Evolutionary conservation across 2,888 invertebrate genomes (phyloP).

Genomic region (Hydrotaea diabolus): DNA sequence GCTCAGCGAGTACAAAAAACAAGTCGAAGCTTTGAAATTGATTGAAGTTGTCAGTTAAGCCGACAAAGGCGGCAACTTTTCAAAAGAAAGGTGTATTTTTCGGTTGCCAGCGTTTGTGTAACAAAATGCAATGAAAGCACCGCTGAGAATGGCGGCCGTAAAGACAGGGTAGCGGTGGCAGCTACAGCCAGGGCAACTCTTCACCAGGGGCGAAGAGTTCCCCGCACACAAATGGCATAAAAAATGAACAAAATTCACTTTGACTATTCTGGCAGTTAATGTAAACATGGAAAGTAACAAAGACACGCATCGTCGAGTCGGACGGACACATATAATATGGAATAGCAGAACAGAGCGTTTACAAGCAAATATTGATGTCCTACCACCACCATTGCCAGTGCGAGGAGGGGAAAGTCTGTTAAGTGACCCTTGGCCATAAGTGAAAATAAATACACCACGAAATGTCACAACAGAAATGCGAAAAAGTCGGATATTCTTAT

Average conservation of each 20-base stretch:
- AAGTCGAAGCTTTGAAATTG: constrained; percentile 65
- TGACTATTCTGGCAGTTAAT: constrained; percentile 61
- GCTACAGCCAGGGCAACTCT: constrained; percentile 27
- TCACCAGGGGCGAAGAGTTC: no score
- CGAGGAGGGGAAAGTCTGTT: neutral
- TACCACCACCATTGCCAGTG: no score
- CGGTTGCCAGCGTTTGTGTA: constrained; percentile 1
- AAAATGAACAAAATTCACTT: constrained; percentile 52
- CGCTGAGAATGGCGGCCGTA: no score
- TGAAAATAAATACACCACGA: neutral
- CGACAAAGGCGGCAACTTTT: constrained; percentile 67
- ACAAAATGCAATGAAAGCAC: constrained; percentile 30
- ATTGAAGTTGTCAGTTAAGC: constrained; percentile 71
- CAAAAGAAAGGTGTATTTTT: constrained; percentile 62
- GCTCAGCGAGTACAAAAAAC: constrained; percentile 10
- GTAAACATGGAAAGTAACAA: constrained; percentile 38
- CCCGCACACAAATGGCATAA: neutral
- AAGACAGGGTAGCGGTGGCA: no score
- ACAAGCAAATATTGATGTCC: neutral
- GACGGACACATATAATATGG: neutral
- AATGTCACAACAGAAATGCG: no score
- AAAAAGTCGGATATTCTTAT: no score
- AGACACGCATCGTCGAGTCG: neutral
- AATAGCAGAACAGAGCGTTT: neutral
- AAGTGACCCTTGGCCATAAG: neutral